Evolutionary conservation across 2,888 invertebrate species (phyloP).

Genomic region (Oscheius sp.): DNA sequence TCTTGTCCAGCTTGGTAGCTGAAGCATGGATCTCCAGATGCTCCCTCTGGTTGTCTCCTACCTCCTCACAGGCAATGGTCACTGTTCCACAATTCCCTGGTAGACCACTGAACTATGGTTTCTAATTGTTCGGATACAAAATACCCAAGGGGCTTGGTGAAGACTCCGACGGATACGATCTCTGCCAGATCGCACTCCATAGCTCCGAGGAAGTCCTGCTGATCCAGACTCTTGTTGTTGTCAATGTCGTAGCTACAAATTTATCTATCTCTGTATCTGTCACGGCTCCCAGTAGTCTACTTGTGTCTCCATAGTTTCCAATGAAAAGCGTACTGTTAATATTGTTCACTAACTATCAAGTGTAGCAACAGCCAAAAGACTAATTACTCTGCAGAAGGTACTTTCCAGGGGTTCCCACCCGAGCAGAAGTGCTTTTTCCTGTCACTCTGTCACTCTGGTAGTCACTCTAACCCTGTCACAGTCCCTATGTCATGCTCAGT

Average conservation of each 20-base stretch:
- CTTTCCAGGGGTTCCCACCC: no score
- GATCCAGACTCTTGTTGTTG: slow-evolving; percentile 43
- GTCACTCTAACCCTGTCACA: no score
- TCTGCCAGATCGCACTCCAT: slow-evolving; percentile 78
- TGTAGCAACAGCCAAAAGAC: no score
- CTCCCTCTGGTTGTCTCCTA: slow-evolving; percentile 57
- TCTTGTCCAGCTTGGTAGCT: slow-evolving; percentile 57
- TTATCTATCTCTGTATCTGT: not conserved
- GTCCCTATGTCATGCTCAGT: no score
- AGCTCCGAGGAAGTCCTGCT: slow-evolving; percentile 77
- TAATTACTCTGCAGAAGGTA: no score
- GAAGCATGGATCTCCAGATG: slow-evolving; percentile 41
- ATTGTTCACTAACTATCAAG: no score
- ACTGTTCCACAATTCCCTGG: slow-evolving; percentile 54
- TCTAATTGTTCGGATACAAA: not conserved
- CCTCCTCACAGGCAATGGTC: slow-evolving; percentile 60
- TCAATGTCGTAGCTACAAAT: slow-evolving; percentile 70
- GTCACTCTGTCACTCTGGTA: no score
- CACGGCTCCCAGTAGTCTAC: not conserved
- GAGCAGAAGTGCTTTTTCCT: not conserved
- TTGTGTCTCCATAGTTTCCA: not conserved
- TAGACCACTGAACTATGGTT: slow-evolving; percentile 49
- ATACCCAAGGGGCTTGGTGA: slow-evolving; percentile 44
- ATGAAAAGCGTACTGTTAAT: no score
- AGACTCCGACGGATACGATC: slow-evolving; percentile 73